phyloP scores from a whole-genome alignment of 2,113 vertebrate species.

The Galeopterus variegatus region DNA sequence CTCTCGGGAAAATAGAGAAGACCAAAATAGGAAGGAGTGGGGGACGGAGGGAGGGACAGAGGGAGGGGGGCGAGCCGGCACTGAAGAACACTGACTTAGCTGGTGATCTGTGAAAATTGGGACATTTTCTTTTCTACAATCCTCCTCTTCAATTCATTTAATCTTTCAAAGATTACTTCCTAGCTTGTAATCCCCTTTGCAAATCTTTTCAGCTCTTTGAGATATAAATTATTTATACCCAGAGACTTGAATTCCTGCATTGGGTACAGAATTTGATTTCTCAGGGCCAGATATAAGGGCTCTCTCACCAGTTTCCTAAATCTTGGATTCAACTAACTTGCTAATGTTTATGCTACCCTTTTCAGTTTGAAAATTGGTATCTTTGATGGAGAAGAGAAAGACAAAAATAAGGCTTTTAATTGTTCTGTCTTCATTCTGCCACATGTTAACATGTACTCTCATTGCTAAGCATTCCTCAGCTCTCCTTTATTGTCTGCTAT shows the following conservation, averaged over 20 bases:
- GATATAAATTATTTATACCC: not conserved
- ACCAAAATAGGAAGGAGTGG: no score
- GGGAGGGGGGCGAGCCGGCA: no score
- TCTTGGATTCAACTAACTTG: slow-evolving; percentile 19
- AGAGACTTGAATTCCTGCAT: not conserved
- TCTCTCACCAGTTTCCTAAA: not conserved
- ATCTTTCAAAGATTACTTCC: slow-evolving; percentile 3
- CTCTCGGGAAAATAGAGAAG: not conserved
- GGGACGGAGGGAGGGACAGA: not conserved
- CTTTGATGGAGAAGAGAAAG: slow-evolving; percentile 19
- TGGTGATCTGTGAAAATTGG: slow-evolving; percentile 24
- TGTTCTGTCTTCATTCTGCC: not conserved
- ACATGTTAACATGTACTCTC: not conserved
- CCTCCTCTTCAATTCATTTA: slow-evolving; percentile 7
- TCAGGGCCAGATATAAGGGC: not conserved
- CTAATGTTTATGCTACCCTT: not conserved
- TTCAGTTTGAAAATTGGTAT: not conserved
- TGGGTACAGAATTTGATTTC: not conserved
- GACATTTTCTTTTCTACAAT: not conserved
- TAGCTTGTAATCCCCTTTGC: not conserved
- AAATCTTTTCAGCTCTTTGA: slow-evolving; percentile 16
- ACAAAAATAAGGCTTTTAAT: not conserved
- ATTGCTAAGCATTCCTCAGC: not conserved
- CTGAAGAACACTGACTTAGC: not conserved
- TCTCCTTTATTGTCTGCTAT: not conserved